Conservation (phyloP, 1,140 invertebrate genomes). For the Drosophila nikananu region DNA sequence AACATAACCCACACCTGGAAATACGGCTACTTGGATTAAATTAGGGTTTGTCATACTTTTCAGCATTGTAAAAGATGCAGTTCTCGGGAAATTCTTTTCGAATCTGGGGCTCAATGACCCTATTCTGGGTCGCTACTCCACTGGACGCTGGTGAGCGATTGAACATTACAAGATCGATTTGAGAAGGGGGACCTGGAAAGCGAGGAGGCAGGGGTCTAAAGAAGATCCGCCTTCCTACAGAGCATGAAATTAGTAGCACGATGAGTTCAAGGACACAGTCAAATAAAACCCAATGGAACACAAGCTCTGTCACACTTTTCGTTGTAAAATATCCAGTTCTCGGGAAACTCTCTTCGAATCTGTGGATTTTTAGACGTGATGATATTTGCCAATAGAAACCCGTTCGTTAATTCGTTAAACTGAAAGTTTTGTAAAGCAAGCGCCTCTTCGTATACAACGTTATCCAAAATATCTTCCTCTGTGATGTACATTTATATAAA, state of each 20-base stretch:
- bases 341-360: constrained; percentile 49
- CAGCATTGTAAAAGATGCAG: constrained; percentile 57
- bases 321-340: constrained; percentile 49
- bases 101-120: constrained; percentile 11
- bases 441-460: not conserved
- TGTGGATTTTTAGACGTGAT: not conserved
- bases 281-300: not conserved
- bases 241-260: constrained; percentile 1
- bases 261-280: not conserved
- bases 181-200: not conserved
- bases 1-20: constrained; percentile 9
- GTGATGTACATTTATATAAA: not conserved
- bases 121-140: not conserved
- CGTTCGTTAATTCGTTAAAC: no score
- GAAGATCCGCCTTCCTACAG: constrained; percentile 23
- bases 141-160: not conserved
- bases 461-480: not conserved
- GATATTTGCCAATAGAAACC: not conserved
- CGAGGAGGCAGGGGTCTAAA: constrained; percentile 9
- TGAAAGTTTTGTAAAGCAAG: no score
- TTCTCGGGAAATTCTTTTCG: constrained; percentile 71
- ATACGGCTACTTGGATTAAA: not conserved
- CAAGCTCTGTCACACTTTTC: constrained; percentile 39
- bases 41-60: constrained; percentile 40
- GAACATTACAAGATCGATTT: not conserved